Evolutionary conservation across 2,888 invertebrate genomes (phyloP).

Genomic region (Ophioninae sp.): DNA sequence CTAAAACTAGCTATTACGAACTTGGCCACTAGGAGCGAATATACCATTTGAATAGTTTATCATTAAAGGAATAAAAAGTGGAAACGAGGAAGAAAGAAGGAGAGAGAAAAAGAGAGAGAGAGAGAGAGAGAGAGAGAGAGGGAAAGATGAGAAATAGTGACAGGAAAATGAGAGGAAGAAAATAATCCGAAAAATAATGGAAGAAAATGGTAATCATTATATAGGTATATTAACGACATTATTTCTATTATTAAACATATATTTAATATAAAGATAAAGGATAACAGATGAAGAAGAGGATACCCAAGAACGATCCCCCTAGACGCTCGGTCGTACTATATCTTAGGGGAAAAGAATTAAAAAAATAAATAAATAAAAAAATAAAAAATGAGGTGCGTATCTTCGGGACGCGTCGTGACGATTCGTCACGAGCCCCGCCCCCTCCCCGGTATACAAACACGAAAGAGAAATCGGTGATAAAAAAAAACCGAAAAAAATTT

Average conservation of each 20-base stretch:
- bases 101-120: slow-evolving; percentile 42
- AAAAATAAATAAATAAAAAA: too few species aligned
- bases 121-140: slow-evolving; percentile 46
- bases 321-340: slow-evolving; percentile 73
- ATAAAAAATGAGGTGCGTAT: slow-evolving; percentile 44
- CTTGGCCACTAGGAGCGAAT: slow-evolving; percentile 77
- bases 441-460: slow-evolving; percentile 15
- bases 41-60: slow-evolving; percentile 79
- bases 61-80: slow-evolving; percentile 69
- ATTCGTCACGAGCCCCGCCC: slow-evolving; percentile 10
- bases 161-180: too few species aligned
- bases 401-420: slow-evolving; percentile 10
- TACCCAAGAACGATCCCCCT: slow-evolving; percentile 67
- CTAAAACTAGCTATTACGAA: slow-evolving; percentile 72
- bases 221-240: slow-evolving; percentile 79
- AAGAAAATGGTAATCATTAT: slow-evolving; percentile 77
- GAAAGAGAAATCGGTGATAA: slow-evolving; percentile 7
- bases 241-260: slow-evolving; percentile 80
- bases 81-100: slow-evolving; percentile 28
- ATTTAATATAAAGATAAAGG: slow-evolving; percentile 76
- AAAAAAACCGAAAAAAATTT: not conserved
- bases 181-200: too few species aligned
- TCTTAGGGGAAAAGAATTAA: slow-evolving; percentile 68
- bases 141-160: slow-evolving; percentile 47
- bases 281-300: slow-evolving; percentile 68